phyloP scores from a whole-genome alignment of 1,140 invertebrate genomes.

The Stenopsyche tienmushanensis region DNA sequence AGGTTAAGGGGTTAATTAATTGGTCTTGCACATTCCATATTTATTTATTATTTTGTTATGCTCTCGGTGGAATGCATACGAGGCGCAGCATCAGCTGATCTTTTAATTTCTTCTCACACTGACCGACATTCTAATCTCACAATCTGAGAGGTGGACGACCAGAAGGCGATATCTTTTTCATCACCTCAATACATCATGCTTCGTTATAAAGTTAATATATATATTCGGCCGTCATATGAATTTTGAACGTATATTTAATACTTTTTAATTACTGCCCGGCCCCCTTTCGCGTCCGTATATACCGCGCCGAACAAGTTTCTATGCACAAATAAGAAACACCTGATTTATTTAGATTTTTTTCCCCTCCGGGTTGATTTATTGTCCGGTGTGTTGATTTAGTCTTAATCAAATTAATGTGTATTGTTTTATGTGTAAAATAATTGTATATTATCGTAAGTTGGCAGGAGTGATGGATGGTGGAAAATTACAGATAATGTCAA shows the following conservation, averaged over 20 bases:
- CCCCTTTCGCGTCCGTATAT: constrained; percentile 7
- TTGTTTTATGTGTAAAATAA: constrained; percentile 20
- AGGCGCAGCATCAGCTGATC: no score
- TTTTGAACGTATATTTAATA: constrained; percentile 35
- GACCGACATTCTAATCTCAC: constrained; percentile 9
- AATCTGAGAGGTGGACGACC: background rate
- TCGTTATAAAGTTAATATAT: constrained; percentile 2
- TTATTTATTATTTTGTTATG: no score
- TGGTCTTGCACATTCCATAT: no score
- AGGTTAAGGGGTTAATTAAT: no score
- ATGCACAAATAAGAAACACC: background rate
- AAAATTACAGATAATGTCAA: constrained; percentile 30
- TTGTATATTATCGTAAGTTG: constrained; percentile 16
- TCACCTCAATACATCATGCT: constrained; percentile 8
- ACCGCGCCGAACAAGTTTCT: background rate
- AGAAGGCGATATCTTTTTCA: background rate
- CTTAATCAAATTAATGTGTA: constrained; percentile 23
- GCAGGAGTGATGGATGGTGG: constrained; percentile 20
- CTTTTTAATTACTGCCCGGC: constrained; percentile 34
- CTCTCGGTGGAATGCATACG: no score
- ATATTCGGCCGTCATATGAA: background rate
- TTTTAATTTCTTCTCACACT: no score
- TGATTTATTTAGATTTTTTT: constrained; percentile 1
- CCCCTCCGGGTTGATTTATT: constrained; percentile 1
- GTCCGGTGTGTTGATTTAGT: constrained; percentile 7